Conservation (phyloP, 2,888 invertebrate species). For the Diogma glabrata region DNA sequence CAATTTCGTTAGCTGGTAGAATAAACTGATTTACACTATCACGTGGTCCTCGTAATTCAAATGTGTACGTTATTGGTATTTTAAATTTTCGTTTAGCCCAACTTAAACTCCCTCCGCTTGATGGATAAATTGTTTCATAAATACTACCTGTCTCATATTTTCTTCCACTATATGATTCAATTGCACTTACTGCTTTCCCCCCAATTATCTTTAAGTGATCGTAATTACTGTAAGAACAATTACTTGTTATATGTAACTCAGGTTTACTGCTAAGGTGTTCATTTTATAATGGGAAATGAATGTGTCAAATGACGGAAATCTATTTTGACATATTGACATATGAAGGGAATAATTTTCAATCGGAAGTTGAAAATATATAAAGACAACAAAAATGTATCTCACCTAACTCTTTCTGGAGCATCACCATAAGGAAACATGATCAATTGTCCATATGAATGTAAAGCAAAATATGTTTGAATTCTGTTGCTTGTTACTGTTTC, state of each 20-base stretch:
- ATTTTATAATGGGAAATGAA: too few species aligned
- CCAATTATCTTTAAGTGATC: slow-evolving; percentile 33
- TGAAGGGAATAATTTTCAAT: too few species aligned
- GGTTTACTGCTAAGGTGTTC: too few species aligned
- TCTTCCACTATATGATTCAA: too few species aligned
- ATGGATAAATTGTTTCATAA: slow-evolving; percentile 36
- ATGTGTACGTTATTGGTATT: slow-evolving; percentile 34
- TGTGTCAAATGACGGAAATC: too few species aligned
- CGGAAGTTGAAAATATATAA: too few species aligned
- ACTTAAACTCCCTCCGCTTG: slow-evolving; percentile 26
- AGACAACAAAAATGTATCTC: too few species aligned
- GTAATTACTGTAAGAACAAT: too few species aligned
- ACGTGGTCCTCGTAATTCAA: slow-evolving; percentile 34
- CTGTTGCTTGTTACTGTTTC: slow-evolving; percentile 27
- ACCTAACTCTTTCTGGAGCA: slow-evolving; percentile 22
- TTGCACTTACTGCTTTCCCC: slow-evolving; percentile 28
- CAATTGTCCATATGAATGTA: slow-evolving; percentile 58
- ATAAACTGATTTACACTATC: slow-evolving; percentile 33
- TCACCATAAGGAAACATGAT: slow-evolving; percentile 50
- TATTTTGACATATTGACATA: too few species aligned
- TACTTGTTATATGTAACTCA: too few species aligned
- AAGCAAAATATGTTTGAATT: slow-evolving; percentile 45
- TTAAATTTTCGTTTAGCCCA: slow-evolving; percentile 19
- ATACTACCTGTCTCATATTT: too few species aligned
- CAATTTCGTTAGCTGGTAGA: slow-evolving; percentile 32